Conservation (phyloP, 2,113 vertebrate species). For the Uria lomvia region DNA sequence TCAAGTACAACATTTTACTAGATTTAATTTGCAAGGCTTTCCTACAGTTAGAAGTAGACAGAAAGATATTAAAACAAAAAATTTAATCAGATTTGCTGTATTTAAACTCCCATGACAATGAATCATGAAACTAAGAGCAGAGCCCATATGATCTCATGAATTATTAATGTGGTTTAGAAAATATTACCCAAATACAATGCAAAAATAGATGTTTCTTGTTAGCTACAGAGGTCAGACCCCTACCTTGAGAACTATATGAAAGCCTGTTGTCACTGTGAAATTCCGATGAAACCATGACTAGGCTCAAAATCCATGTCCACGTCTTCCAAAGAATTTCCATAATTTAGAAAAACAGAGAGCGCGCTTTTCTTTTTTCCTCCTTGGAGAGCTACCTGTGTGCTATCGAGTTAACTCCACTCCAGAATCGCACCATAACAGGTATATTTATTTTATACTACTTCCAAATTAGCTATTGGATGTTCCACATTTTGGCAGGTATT, state of each 20-base stretch:
- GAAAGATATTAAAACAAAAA: neutral
- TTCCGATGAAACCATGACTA: slow-evolving; percentile 92
- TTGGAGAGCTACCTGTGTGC: slow-evolving; percentile 82
- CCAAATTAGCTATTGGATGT: slow-evolving; percentile 59
- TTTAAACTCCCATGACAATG: neutral
- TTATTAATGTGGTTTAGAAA: neutral
- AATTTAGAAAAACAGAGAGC: slow-evolving; percentile 86
- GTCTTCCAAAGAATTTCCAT: slow-evolving; percentile 99
- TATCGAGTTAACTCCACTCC: slow-evolving; percentile 80
- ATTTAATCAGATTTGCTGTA: neutral
- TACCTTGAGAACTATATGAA: slow-evolving; percentile 97
- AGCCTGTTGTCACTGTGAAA: slow-evolving; percentile 85
- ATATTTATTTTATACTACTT: slow-evolving; percentile 73
- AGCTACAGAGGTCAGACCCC: slow-evolving; percentile 54
- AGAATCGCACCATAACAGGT: slow-evolving; percentile 86
- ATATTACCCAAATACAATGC: neutral
- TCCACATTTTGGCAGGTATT: slow-evolving; percentile 73
- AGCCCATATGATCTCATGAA: neutral
- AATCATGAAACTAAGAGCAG: neutral
- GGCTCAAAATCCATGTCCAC: slow-evolving; percentile 96
- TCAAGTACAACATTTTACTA: neutral
- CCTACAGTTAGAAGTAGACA: neutral
- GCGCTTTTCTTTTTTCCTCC: slow-evolving; percentile 49
- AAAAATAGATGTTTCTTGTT: neutral
- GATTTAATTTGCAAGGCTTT: neutral